These are phyloP conservation scores for Chrysocyon brachyurus DNA, from an alignment of 2,797 vertebrate genomes.

Conservation along the genomic window DNA sequence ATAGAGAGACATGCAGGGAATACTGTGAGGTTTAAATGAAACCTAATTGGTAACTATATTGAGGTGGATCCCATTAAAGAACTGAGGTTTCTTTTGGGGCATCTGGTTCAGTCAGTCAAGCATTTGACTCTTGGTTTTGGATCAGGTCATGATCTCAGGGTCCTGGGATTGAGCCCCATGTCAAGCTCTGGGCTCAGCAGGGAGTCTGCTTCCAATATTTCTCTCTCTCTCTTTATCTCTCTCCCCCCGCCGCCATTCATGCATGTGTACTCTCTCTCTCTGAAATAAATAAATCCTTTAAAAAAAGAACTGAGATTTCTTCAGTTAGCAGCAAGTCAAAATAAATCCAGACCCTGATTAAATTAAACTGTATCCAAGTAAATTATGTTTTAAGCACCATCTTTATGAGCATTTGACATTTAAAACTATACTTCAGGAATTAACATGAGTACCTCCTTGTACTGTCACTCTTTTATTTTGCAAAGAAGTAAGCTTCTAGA, in stretches of 20 bases:
- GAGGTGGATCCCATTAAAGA: background rate
- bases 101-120: background rate
- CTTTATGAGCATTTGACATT: background rate
- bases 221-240: background rate
- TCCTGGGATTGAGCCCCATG: background rate
- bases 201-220: background rate
- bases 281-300: too few relatives aligned
- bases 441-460: background rate
- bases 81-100: background rate
- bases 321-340: background rate
- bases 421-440: background rate
- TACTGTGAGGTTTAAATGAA: background rate
- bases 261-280: too few relatives aligned
- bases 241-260: too few relatives aligned
- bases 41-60: background rate
- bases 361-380: background rate
- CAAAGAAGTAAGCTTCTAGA: constrained; percentile 6
- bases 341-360: constrained; percentile 20
- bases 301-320: background rate
- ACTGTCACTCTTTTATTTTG: constrained; percentile 12
- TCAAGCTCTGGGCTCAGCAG: background rate
- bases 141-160: background rate
- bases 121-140: background rate
- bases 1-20: background rate
- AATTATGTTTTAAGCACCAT: background rate